Evolutionary conservation across 2,797 vertebrate species (phyloP).

Genomic region (Lepus townsendii): DNA sequence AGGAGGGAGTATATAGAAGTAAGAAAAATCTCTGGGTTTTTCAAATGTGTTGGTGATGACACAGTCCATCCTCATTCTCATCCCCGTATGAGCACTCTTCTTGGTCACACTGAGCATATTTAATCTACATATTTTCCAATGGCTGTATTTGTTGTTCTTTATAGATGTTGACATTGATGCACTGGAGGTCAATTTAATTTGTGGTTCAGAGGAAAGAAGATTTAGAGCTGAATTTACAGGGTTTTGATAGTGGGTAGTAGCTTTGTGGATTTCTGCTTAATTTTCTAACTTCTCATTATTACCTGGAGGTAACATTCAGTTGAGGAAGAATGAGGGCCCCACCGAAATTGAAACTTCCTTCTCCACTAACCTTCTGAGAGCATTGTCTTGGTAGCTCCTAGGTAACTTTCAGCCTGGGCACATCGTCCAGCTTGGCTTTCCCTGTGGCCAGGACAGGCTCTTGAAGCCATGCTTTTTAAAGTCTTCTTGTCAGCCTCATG

Average conservation of each 20-base stretch:
- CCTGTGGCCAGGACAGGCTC: neutral
- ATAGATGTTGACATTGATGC: neutral
- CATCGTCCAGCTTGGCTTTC: neutral
- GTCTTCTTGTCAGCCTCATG: neutral
- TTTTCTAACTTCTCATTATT: conserved; percentile 40
- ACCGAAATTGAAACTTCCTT: neutral
- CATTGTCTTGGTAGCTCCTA: neutral
- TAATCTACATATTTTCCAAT: neutral
- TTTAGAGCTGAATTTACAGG: neutral
- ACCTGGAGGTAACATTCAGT: neutral
- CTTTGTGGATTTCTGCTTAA: conserved; percentile 37
- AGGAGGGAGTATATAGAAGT: neutral
- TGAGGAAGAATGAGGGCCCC: neutral
- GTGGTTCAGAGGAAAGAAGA: neutral
- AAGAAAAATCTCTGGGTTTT: neutral
- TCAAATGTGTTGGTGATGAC: neutral
- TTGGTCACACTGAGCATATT: neutral
- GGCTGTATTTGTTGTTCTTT: conserved; percentile 32
- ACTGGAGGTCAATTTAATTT: neutral
- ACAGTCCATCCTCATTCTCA: neutral
- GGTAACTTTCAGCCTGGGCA: neutral
- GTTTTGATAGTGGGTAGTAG: neutral
- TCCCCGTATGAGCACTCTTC: neutral
- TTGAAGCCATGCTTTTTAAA: neutral
- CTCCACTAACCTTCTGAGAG: neutral